These are phyloP conservation scores for Drosophila sordidula DNA, from an alignment of 2,888 invertebrate genomes.

Conservation along the genomic window DNA sequence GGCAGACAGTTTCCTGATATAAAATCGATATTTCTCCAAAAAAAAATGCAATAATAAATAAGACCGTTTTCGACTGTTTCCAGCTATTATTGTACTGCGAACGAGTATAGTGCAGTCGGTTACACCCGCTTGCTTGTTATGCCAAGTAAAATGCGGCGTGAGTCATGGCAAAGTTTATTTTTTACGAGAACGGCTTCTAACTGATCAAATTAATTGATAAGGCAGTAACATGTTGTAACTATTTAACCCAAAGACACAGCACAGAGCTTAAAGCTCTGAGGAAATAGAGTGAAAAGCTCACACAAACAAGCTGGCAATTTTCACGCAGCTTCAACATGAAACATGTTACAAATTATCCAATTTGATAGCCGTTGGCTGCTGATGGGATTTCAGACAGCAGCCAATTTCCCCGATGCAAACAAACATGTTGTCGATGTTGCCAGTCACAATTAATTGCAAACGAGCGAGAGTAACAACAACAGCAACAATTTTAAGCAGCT, in stretches of 20 bases:
- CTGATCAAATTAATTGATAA: constrained; percentile 6
- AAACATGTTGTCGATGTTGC: constrained; percentile 57
- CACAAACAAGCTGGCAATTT: not conserved
- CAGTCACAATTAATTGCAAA: constrained; percentile 54
- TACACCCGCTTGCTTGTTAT: not conserved
- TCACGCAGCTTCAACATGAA: constrained; percentile 1
- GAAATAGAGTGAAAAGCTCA: not conserved
- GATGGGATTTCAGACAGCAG: constrained; percentile 21
- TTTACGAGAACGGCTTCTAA: not conserved
- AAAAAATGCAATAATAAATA: too few relatives aligned
- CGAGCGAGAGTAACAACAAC: constrained; percentile 33
- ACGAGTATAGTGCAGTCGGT: too few relatives aligned
- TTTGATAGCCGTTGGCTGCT: constrained; percentile 26
- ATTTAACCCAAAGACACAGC: not conserved
- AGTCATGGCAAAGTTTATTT: not conserved
- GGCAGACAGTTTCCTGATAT: too few relatives aligned
- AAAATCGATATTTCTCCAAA: too few relatives aligned
- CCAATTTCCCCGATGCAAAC: constrained; percentile 40
- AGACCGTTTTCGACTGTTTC: too few relatives aligned
- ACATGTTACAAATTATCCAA: constrained; percentile 20
- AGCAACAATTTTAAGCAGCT: constrained; percentile 15
- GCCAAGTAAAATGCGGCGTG: not conserved
- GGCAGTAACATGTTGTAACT: not conserved
- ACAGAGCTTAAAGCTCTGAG: not conserved
- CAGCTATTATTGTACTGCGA: too few relatives aligned